Evolutionary conservation across 2,797 vertebrate genomes (phyloP), one percentile per base, ranked within the genome.

Genomic region (Coregonus sp.): DNA sequence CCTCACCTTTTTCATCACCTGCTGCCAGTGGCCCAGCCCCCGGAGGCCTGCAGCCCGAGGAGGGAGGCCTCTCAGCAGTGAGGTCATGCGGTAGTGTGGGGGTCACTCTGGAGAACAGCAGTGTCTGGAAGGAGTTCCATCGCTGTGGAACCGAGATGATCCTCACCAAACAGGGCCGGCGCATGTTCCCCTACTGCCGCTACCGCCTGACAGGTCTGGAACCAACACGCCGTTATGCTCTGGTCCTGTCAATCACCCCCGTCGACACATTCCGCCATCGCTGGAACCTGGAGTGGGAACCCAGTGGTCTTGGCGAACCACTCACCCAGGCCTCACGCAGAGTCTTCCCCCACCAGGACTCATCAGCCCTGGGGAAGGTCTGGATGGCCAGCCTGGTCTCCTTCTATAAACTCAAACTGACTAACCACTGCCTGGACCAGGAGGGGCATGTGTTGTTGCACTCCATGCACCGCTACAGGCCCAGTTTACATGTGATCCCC

Each of bases 141-240:
- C 89, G 92, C 73, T 94, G 94, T 70, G 96, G 95, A 77, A 99
- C 97, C 0, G 98, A 99, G 92, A 99, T 99, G 98, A 96, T 99
- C 84, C 91, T 99, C 80, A 97, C 97, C 0, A 97, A 96, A 86
- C 95, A 93, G 76, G 98, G 98, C 5, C 95, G 97, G 20, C 96
- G 97, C 69, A 99, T 99, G 98, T 99, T 99, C 86, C 98, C 98
- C 0, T 98, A 97, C 74, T 99, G 97, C 87, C 93, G 96, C 0
- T 99, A 97, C 81, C 96, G 95, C 87, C 88, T 99, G 82, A 84
- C 93, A 0, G 97, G 98, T 20, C 92, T 99, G 59, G 93, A 97
- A 51, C 94, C 95, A 4, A 82, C 91, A 56, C 93, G 90, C 80
- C 91, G 90, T 72, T 99, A 99, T 89, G 95, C 92, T 12, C 93